Base-by-base conservation (phyloP, 2,888 invertebrate genomes). In the Nysson spinosus region DNA sequence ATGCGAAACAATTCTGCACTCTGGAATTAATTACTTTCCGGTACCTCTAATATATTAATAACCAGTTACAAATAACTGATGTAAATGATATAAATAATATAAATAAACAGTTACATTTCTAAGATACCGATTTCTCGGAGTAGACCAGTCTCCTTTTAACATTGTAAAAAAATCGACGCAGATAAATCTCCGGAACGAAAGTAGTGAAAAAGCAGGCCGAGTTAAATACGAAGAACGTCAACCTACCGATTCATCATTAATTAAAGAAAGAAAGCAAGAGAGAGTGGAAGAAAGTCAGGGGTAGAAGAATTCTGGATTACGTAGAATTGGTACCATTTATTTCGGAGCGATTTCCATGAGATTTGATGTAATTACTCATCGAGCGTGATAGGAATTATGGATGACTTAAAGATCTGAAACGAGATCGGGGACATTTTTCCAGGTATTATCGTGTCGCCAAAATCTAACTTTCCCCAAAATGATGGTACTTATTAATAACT, bases 221-320 rank as follows among this genome's bases (percentile, higher is more conserved):
- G 69, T 50, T 51, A 56, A 58, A 51, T 65, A 52, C 44, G 60
- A 71, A 64, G 70, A 69, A 66, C 69, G 61, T 64, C 34, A 57
- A 61, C 49, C 69, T 72, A 72, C 79, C 81, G 79, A 81, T 82
- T 78, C 77, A 76, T 77, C 73, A 77, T 80, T 82, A 83, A 83
- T 83, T 82, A 82, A n/a, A n/a, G n/a, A n/a, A n/a, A n/a, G 76
- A 79, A 82, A 77, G 77, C 76, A 72, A 79, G 79, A 66, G 76
- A 77, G 75, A 69, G 69, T 76, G 47, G 26, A 14, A 5, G 35
- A 6, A 26, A 17, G 19, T 11, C 4, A 32, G 35, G 4, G 50
- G 42, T 24, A 17, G 11, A 24, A 39, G 22, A 9, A 14, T 12
- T 6, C 5, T 9, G 16, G 44, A 2, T 3, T 11, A 20, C 0